Percentiles rank a stretch among this genome's conserved stretches.
phyloP scores from a whole-genome alignment of 2,888 invertebrate species.

The Tipula confusa region DNA sequence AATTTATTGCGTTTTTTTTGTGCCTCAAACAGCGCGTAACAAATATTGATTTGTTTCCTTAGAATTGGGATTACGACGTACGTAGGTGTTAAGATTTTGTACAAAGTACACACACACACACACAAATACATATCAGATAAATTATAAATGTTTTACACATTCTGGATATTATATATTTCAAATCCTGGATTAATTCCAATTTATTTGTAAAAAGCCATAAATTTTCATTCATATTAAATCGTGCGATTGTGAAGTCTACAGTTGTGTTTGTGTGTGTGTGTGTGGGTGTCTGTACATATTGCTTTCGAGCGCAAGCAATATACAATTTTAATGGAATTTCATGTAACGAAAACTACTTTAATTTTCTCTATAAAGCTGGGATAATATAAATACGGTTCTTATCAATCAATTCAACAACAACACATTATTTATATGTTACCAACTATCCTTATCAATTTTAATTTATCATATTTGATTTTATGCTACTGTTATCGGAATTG shows the following conservation, averaged over 20 bases:
- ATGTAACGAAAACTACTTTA: not conserved
- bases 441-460: slow-evolving; percentile 9
- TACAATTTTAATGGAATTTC: slow-evolving; percentile 17
- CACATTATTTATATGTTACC: not conserved
- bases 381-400: too few relatives aligned
- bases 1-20: not conserved
- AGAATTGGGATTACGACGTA: not conserved
- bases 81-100: not conserved
- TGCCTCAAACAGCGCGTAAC: not conserved
- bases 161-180: not conserved
- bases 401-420: not conserved
- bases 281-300: not conserved
- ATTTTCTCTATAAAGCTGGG: too few relatives aligned
- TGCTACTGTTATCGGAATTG: not conserved
- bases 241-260: not conserved
- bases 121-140: not conserved
- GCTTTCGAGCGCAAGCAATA: not conserved
- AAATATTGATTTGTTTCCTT: not conserved
- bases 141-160: not conserved
- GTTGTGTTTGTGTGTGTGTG: too few relatives aligned
- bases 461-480: not conserved
- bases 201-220: not conserved
- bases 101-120: not conserved
- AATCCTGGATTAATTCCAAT: not conserved
- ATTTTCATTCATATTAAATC: not conserved